phyloP scores from a whole-genome alignment of 2,888 invertebrate genomes.

The Fragum fragum region DNA sequence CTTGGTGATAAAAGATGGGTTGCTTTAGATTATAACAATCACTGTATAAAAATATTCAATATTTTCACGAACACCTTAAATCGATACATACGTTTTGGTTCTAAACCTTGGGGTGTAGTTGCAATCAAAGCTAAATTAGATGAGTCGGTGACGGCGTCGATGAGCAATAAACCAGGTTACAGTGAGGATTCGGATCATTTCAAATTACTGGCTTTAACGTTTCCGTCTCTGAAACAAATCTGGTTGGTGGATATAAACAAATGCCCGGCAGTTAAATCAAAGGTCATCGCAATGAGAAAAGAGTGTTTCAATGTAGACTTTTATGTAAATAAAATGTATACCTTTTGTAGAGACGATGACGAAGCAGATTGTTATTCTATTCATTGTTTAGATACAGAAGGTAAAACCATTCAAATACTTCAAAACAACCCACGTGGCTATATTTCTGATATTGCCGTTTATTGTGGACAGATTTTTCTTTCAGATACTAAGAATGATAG shows the following conservation, averaged over 20 bases:
- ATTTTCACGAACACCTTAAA: neutral
- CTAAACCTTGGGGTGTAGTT: neutral
- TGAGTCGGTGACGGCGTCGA: neutral
- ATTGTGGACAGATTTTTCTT: neutral
- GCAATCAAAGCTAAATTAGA: neutral
- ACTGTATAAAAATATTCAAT: neutral
- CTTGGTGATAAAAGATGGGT: neutral
- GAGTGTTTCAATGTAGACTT: neutral
- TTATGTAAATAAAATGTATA: neutral
- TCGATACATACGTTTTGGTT: neutral
- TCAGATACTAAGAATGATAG: neutral
- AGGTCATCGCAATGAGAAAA: neutral
- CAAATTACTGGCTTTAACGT: neutral
- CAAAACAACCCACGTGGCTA: neutral
- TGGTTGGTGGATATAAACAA: neutral
- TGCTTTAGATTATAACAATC: neutral
- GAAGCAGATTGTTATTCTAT: neutral
- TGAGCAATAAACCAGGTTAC: neutral
- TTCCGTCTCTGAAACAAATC: neutral
- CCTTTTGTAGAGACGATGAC: neutral
- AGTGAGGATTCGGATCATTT: neutral
- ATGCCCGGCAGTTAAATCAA: neutral
- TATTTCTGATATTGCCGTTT: neutral
- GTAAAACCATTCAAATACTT: neutral
- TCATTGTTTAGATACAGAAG: neutral